A percentile compares a stretch with the other conserved stretches of the same genome.
phyloP scores from a whole-genome alignment of 2,888 invertebrate species.

The Notodonta ziczac region DNA sequence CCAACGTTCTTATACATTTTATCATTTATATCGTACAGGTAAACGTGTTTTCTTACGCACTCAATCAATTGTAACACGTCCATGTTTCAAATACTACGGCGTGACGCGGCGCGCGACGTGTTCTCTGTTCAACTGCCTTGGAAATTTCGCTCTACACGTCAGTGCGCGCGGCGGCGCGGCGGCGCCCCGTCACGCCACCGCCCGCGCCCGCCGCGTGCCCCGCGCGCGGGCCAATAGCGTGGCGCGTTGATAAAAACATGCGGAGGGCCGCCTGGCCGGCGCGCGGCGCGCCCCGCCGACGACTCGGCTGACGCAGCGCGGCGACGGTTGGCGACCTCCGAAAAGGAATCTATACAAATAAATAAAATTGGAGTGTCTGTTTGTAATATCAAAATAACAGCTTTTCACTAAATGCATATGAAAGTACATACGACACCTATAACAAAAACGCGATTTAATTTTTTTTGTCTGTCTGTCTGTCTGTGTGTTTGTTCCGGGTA shows the following conservation, averaged over 20 bases:
- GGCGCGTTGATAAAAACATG: neutral
- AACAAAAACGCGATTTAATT: too few species aligned
- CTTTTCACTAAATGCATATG: too few species aligned
- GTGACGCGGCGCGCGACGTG: slow-evolving; percentile 4
- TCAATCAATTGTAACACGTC: slow-evolving; percentile 36
- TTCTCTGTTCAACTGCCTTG: neutral
- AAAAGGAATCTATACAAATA: too few species aligned
- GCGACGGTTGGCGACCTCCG: too few species aligned
- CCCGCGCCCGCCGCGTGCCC: neutral
- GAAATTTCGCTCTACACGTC: neutral
- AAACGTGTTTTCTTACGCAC: slow-evolving; percentile 28
- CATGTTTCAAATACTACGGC: slow-evolving; percentile 9
- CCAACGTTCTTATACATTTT: slow-evolving; percentile 36
- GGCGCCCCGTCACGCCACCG: slow-evolving; percentile 3
- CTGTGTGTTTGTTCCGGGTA: too few species aligned
- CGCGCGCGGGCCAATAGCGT: neutral
- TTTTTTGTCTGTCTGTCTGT: too few species aligned
- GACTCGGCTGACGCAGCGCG: too few species aligned
- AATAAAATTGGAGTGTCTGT: too few species aligned
- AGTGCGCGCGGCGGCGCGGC: neutral
- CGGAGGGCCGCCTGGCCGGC: neutral
- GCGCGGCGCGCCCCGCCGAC: neutral
- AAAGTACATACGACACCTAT: too few species aligned
- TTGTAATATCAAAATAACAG: too few species aligned
- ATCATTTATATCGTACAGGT: slow-evolving; percentile 33